Evolutionary conservation across 2,113 vertebrate species (phyloP).

Genomic region (Aegithalos caudatus): DNA sequence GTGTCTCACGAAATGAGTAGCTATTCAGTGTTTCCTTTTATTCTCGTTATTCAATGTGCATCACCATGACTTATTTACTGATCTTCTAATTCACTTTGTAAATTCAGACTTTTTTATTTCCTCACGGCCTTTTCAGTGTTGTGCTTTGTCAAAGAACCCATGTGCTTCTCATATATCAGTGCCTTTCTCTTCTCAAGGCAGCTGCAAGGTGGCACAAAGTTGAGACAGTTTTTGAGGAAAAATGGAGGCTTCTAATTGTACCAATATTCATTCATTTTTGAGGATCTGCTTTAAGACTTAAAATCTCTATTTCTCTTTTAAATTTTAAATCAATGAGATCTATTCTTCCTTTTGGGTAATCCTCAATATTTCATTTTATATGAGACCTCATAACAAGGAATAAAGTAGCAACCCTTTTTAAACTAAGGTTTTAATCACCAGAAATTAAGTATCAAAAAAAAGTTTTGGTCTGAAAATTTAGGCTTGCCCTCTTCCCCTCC

Average conservation of each 20-base stretch:
- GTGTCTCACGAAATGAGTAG: slow-evolving; percentile 17
- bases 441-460: background rate
- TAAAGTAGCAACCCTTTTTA: background rate
- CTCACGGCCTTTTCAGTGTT: background rate
- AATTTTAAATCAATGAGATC: background rate
- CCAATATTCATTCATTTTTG: background rate
- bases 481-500: background rate
- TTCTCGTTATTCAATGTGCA: background rate
- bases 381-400: background rate
- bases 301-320: background rate
- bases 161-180: background rate
- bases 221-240: background rate
- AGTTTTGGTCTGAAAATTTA: background rate
- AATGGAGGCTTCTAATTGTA: background rate
- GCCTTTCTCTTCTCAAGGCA: background rate
- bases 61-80: slow-evolving; percentile 54
- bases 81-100: slow-evolving; percentile 40
- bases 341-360: background rate
- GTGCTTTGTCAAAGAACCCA: background rate
- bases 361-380: background rate
- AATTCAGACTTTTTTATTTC: slow-evolving; percentile 24
- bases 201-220: background rate
- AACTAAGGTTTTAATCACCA: background rate
- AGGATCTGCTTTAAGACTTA: background rate
- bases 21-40: slow-evolving; percentile 27